Evolutionary conservation across 2,797 vertebrate genomes (phyloP), one percentile per base, ranked within the genome.

Genomic region (Cirrhinus mrigala): DNA sequence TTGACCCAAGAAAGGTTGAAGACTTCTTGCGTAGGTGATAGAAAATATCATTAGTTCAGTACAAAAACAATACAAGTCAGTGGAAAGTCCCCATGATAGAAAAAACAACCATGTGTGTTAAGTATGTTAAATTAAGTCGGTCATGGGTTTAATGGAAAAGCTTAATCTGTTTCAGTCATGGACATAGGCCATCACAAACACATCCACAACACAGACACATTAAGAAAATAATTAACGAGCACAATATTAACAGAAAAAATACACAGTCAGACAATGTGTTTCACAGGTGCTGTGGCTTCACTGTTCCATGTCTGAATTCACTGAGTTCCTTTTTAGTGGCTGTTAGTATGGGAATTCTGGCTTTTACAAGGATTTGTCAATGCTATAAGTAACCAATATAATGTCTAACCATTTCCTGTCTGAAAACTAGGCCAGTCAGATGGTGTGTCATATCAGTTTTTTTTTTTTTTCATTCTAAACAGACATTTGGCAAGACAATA

Each of bases 221-320:
- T 60, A 74, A 70, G 33, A 79, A 83, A 68, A 81, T 48, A 75
- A 46, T 68, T 80, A 85, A 85, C 69, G 68, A 54, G 60, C 58
- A 40, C 73, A 60, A 66, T 86, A 86, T 66, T 60, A 85, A 69
- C 24, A 48, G 48, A 48, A 82, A 87, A 88, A 85, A 85, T 46
- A 48, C 76, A 66, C 64, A 48, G 68, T 82, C 24, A 46, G 54
- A 79, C 82, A 88, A 76, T 88, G 78, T 83, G 56, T 86, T 87
- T 87, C 60, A 33, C 87, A 90, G 68, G 84, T 88, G 85, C 70
- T 79, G 62, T 54, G 74, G 37, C 60, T 87, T 75, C 77, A 24
- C 37, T 62, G n/a, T 29, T 80, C 60, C 75, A 73, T 76, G 40
- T 46, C 37, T 74, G n/a, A 37, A 40, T 40, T 76, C 20, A 76